Conservation (phyloP, 2,888 invertebrate species). For the Metalampra italica region DNA sequence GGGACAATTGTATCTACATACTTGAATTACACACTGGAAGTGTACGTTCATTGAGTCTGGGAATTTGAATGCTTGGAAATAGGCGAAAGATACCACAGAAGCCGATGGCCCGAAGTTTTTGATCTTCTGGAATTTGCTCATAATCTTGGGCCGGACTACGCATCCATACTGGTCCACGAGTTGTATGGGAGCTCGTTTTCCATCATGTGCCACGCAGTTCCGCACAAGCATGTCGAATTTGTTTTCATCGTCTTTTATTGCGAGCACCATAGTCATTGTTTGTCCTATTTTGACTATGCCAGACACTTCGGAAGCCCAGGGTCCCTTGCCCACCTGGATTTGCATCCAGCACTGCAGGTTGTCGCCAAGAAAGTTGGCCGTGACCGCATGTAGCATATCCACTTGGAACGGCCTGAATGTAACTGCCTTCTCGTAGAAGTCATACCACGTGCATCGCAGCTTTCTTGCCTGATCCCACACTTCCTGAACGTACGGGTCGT, state of each 20-base stretch:
- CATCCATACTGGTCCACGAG: slow-evolving; percentile 96
- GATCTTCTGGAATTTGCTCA: slow-evolving; percentile 97
- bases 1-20: slow-evolving; percentile 95
- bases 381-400: slow-evolving; percentile 96
- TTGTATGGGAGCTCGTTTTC: slow-evolving; percentile 95
- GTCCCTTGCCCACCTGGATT: slow-evolving; percentile 96
- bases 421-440: slow-evolving; percentile 96
- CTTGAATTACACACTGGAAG: slow-evolving; percentile 97
- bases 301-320: slow-evolving; percentile 98
- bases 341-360: slow-evolving; percentile 99
- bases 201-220: slow-evolving; percentile 96
- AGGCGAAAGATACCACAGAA: slow-evolving; percentile 95
- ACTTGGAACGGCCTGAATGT: slow-evolving; percentile 97
- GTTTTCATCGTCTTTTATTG: slow-evolving; percentile 96
- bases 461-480: slow-evolving; percentile 97
- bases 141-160: slow-evolving; percentile 95
- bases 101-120: slow-evolving; percentile 97
- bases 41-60: slow-evolving; percentile 98
- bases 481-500: slow-evolving; percentile 96
- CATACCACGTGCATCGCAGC: slow-evolving; percentile 96
- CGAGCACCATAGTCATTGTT: slow-evolving; percentile 97
- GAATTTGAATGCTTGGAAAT: slow-evolving; percentile 98
- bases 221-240: slow-evolving; percentile 97
- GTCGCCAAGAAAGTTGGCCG: slow-evolving; percentile 96
- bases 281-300: slow-evolving; percentile 97